phyloP scores from a whole-genome alignment of 2,797 vertebrate genomes.

The Arrhamphus sclerolepis region DNA sequence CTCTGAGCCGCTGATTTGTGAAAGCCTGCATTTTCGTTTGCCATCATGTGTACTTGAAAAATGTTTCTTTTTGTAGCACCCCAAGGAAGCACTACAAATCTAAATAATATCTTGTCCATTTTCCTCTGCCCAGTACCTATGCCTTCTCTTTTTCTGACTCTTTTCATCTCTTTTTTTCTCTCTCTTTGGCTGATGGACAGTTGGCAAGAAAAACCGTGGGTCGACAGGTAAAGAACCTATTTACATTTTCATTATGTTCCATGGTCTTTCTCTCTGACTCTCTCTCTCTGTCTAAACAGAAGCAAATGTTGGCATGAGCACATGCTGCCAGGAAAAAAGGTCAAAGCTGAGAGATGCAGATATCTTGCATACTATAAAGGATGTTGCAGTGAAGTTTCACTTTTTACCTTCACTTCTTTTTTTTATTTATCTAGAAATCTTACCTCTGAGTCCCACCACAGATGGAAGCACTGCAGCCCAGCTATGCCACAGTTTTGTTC shows the following conservation, averaged over 20 bases:
- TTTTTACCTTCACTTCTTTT: no score
- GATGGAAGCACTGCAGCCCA: no score
- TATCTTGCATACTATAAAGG: no score
- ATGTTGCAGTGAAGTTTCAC: no score
- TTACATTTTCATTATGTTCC: slow-evolving; percentile 58
- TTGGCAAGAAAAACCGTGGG: slow-evolving; percentile 78
- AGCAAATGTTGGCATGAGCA: slow-evolving; percentile 43
- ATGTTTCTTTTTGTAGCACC: slow-evolving; percentile 36
- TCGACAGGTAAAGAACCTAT: slow-evolving; percentile 77
- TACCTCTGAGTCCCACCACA: no score
- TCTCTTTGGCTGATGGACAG: slow-evolving; percentile 72
- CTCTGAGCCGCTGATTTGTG: slow-evolving; percentile 38
- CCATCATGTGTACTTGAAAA: slow-evolving; percentile 36
- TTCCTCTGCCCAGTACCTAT: slow-evolving; percentile 6
- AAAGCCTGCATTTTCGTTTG: slow-evolving; percentile 37
- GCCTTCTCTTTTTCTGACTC: slow-evolving; percentile 31
- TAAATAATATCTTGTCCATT: slow-evolving; percentile 57
- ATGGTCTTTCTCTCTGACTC: slow-evolving; percentile 13
- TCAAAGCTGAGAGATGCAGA: slow-evolving; percentile 18
- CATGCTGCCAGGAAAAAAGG: slow-evolving; percentile 16
- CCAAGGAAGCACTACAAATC: slow-evolving; percentile 47
- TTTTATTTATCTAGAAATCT: no score
- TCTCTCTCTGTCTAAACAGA: slow-evolving; percentile 22
- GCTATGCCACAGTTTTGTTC: no score
- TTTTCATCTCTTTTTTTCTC: slow-evolving; percentile 1